Conservation (phyloP, 2,113 vertebrate species). For the Oplegnathus fasciatus region DNA sequence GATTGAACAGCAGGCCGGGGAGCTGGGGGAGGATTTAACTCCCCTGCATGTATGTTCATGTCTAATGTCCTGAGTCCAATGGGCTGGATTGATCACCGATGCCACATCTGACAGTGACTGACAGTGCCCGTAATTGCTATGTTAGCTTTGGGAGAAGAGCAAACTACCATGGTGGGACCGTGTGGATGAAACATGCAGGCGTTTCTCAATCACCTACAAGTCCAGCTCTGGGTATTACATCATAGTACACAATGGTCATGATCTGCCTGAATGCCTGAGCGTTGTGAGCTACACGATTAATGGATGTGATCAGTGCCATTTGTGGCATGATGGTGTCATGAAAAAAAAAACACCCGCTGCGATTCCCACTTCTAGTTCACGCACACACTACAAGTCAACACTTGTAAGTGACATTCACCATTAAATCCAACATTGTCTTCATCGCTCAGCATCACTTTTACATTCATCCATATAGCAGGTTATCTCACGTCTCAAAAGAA, state of each 20-base stretch:
- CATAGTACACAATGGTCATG: conserved; percentile 2
- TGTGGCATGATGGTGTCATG: conserved; percentile 14
- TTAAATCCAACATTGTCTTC: conserved; percentile 12
- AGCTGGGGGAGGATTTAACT: conserved; percentile 53
- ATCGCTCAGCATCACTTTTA: not conserved
- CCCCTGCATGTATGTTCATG: conserved; percentile 64
- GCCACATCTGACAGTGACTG: conserved; percentile 70
- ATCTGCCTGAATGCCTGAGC: not conserved
- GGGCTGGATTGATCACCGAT: conserved; percentile 70
- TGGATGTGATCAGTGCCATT: conserved; percentile 40
- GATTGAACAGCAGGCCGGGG: conserved; percentile 61
- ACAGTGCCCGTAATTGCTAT: conserved; percentile 75
- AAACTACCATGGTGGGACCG: conserved; percentile 41
- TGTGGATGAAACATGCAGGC: conserved; percentile 32
- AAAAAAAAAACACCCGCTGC: conserved; percentile 8
- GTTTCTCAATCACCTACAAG: conserved; percentile 44
- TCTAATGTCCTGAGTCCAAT: conserved; percentile 68
- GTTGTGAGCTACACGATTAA: conserved; percentile 21
- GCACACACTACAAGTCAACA: not conserved
- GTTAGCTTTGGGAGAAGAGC: conserved; percentile 70
- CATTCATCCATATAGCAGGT: not conserved
- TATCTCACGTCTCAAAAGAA: not conserved
- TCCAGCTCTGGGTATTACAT: conserved; percentile 42
- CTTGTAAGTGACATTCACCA: conserved; percentile 13
- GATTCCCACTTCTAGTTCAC: not conserved